These are phyloP conservation scores for Perca fluviatilis DNA, from an alignment of 2,113 vertebrate species.

Conservation along the genomic window DNA sequence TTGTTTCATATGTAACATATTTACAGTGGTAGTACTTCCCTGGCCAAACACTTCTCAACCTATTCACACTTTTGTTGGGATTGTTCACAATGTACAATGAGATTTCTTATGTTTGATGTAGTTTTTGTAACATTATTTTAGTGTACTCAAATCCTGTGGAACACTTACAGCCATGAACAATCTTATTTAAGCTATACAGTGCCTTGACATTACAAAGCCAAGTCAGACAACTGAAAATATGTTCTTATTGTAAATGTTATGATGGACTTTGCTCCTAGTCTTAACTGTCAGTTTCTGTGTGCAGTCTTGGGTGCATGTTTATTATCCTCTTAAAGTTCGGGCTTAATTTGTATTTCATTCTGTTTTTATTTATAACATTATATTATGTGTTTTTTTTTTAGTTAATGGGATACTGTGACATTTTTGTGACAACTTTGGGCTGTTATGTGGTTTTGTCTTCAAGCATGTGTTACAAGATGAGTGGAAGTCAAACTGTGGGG, in stretches of 20 bases:
- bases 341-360: slow-evolving; percentile 53
- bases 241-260: slow-evolving; percentile 28
- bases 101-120: slow-evolving; percentile 57
- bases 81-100: slow-evolving; percentile 66
- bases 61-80: slow-evolving; percentile 31
- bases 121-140: slow-evolving; percentile 59
- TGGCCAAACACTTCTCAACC: slow-evolving; percentile 45
- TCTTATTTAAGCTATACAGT: slow-evolving; percentile 76
- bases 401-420: slow-evolving; percentile 58
- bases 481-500: slow-evolving; percentile 18
- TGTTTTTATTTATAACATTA: slow-evolving; percentile 76
- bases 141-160: slow-evolving; percentile 58
- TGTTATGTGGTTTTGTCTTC: slow-evolving; percentile 32
- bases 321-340: slow-evolving; percentile 55
- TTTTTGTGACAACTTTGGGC: slow-evolving; percentile 35
- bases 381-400: slow-evolving; percentile 38
- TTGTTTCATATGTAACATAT: slow-evolving; percentile 50
- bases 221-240: slow-evolving; percentile 68
- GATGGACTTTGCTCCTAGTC: slow-evolving; percentile 32
- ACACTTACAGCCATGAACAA: slow-evolving; percentile 79
- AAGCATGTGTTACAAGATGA: slow-evolving; percentile 41
- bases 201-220: slow-evolving; percentile 77
- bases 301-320: slow-evolving; percentile 70
- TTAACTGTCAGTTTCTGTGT: slow-evolving; percentile 47
- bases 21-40: slow-evolving; percentile 10